Base-by-base conservation (phyloP, 2,113 vertebrate genomes). In the Pelecanoides urinatrix region DNA sequence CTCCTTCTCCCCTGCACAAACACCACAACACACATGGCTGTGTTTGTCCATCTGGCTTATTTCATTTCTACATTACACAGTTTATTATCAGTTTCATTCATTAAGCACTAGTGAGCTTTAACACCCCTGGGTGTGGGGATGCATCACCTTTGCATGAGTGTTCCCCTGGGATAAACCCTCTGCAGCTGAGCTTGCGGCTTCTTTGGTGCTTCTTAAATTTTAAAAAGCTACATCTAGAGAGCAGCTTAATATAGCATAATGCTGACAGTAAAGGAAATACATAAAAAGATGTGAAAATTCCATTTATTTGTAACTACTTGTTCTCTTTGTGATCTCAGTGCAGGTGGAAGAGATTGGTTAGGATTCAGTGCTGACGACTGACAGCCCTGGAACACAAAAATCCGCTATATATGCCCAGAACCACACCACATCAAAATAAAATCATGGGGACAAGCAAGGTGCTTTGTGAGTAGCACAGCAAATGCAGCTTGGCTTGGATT, bases 261-360 rank as follows among this genome's bases (percentile, higher is more conserved):
- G 30, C 67, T 86, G 78, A 29, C 72, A 88, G 44, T 70, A 83
- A 72, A 78, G 44, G 1, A 0, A 70, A 55, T 47, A 67, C 55
- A 81, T 93, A 11, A 86, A 92, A 95, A 84, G 68, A 76, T 4
- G 5, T 52, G 59, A 71, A 93, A 93, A 96, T 90, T 93, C 82
- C 21, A 4, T 71, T 79, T 94, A 78, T 94, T 93, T 96, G 81
- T 88, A 96, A 86, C 71, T 88, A 70, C 49, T 74, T 95, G 67
- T 77, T 94, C 71, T 85, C 70, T 81, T 95, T 82, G 70, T 92
- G 85, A 92, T 93, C 92, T 93, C 20, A 6, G 17, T 44, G 59
- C 82, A 96, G 75, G 49, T 93, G 75, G 78, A 92, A 93, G 72
- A 88, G 88, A 58, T 63, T 56, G n/a, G 29, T 90, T 86, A 62